A percentile compares a stretch with the other conserved stretches of the same genome.
These are phyloP conservation scores for Lithophane ornitopus DNA, from an alignment of 2,888 invertebrate species.

Conservation along the genomic window DNA sequence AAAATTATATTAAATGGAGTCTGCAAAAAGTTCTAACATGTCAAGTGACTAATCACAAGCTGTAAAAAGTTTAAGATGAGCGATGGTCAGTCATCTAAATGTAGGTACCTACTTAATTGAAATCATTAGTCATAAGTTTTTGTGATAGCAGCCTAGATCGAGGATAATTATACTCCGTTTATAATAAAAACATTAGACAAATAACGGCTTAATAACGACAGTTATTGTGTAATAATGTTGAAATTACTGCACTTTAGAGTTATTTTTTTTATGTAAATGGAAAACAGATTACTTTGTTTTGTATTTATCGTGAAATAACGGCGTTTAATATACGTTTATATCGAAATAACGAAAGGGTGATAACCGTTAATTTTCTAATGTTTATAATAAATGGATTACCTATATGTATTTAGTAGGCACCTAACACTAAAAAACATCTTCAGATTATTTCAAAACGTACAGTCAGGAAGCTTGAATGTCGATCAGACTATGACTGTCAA, in stretches of 20 bases:
- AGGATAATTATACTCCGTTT: neutral
- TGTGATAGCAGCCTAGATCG: neutral
- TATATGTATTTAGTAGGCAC: neutral
- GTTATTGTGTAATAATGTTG: too few relatives aligned
- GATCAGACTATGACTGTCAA: neutral
- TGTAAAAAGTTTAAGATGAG: slow-evolving; percentile 43
- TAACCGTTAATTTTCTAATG: too few relatives aligned
- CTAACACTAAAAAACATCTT: neutral
- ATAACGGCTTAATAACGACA: too few relatives aligned
- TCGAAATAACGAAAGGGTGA: too few relatives aligned
- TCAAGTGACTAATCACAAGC: slow-evolving; percentile 20
- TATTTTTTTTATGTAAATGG: too few relatives aligned
- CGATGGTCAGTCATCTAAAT: slow-evolving; percentile 33
- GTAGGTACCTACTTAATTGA: slow-evolving; percentile 8
- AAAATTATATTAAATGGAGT: slow-evolving; percentile 6
- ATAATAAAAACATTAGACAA: too few relatives aligned
- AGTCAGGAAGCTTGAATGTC: neutral
- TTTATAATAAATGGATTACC: too few relatives aligned
- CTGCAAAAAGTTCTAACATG: slow-evolving; percentile 31
- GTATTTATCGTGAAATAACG: too few relatives aligned
- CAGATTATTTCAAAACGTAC: neutral
- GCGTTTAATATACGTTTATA: too few relatives aligned
- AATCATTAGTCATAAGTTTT: slow-evolving; percentile 49
- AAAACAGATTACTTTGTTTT: too few relatives aligned
- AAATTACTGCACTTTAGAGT: too few relatives aligned